Evolutionary conservation across 2,113 vertebrate genomes (phyloP).

Genomic region (Narcine bancroftii): DNA sequence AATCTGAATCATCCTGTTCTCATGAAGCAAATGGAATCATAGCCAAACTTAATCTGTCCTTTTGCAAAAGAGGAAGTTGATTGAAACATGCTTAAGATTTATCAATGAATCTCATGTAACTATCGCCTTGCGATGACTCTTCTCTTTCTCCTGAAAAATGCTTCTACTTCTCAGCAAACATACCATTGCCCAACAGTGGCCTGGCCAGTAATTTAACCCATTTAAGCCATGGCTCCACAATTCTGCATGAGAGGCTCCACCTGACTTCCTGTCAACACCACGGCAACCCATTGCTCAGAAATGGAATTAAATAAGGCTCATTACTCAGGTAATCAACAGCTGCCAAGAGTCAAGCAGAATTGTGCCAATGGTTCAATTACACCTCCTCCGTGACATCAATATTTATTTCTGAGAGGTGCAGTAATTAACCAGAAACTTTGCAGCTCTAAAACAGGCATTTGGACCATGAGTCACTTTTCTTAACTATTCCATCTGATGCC

Average conservation of each 20-base stretch:
- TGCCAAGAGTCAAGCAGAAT: background rate
- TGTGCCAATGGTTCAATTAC: background rate
- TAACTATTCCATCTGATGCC: background rate
- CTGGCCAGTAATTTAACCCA: background rate
- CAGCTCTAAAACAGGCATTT: background rate
- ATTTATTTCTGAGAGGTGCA: background rate
- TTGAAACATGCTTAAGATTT: background rate
- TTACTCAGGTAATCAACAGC: conserved; percentile 7
- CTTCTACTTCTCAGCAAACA: background rate
- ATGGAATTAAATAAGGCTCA: background rate
- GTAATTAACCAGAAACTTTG: background rate
- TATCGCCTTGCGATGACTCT: background rate
- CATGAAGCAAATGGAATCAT: no score
- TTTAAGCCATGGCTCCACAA: background rate
- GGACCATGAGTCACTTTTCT: background rate
- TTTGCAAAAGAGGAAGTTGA: background rate
- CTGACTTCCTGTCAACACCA: background rate
- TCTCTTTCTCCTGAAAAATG: background rate
- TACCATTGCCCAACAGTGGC: background rate
- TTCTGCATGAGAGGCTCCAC: background rate
- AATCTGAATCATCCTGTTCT: no score
- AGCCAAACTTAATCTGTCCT: background rate
- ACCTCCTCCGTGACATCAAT: background rate
- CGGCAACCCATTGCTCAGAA: background rate
- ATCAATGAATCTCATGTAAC: background rate